Percentiles rank a stretch among this genome's conserved stretches.
Conservation (phyloP, 2,113 vertebrate species). For the Numida meleagris region DNA sequence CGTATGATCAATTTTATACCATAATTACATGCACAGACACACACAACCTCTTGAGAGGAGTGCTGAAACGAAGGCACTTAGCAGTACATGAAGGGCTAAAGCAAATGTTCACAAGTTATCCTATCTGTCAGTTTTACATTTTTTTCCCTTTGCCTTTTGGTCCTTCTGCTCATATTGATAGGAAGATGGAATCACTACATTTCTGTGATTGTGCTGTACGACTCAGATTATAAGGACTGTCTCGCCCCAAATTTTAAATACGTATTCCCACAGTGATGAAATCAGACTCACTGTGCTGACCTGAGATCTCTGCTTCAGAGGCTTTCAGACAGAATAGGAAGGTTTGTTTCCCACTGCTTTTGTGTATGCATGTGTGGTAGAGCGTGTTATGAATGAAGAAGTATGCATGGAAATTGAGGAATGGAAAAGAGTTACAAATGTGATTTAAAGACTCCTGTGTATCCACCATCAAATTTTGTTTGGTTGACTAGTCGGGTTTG, state of each 20-base stretch:
- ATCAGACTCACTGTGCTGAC: not conserved
- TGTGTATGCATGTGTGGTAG: not conserved
- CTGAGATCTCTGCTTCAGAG: not conserved
- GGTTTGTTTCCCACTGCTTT: not conserved
- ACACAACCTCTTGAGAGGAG: conserved; percentile 41
- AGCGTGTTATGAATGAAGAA: not conserved
- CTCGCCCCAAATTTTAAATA: not conserved
- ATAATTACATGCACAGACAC: conserved; percentile 65
- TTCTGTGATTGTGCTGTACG: not conserved
- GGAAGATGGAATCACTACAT: not conserved
- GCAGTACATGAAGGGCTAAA: conserved; percentile 10
- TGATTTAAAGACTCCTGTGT: not conserved
- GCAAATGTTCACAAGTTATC: conserved; percentile 13
- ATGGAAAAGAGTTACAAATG: not conserved
- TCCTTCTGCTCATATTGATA: not conserved
- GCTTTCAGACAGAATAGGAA: not conserved
- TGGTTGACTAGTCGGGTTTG: not conserved
- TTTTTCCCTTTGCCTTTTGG: not conserved
- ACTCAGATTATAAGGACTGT: not conserved
- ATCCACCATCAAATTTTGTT: not conserved
- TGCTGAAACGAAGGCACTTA: conserved; percentile 13
- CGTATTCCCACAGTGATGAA: not conserved
- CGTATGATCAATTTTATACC: conserved; percentile 26
- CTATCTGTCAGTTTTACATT: not conserved
- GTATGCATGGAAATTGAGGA: not conserved